phyloP scores from a whole-genome alignment of 1,140 invertebrate genomes.

The Apocrypta bakeri region DNA sequence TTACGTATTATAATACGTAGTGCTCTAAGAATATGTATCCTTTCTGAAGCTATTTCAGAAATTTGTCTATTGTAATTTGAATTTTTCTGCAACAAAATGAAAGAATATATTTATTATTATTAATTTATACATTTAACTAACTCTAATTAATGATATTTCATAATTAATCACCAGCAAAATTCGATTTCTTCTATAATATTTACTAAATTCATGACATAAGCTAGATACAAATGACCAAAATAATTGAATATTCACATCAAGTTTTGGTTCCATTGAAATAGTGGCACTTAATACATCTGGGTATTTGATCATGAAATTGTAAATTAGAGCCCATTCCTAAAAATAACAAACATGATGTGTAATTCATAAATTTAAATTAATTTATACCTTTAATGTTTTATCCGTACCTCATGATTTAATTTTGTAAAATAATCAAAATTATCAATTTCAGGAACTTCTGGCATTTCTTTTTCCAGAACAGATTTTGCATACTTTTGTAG shows the following conservation, averaged over 20 bases:
- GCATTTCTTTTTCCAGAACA: slow-evolving; percentile 74
- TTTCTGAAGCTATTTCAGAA: slow-evolving; percentile 78
- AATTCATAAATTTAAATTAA: not conserved
- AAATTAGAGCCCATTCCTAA: slow-evolving; percentile 83
- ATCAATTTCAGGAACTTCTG: slow-evolving; percentile 68
- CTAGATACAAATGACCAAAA: slow-evolving; percentile 79
- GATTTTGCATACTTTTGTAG: slow-evolving; percentile 77
- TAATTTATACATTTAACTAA: too few species aligned
- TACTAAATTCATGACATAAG: slow-evolving; percentile 80
- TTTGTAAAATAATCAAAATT: not conserved
- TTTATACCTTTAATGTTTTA: not conserved
- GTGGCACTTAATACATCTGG: slow-evolving; percentile 76
- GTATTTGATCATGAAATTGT: slow-evolving; percentile 78
- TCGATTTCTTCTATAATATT: slow-evolving; percentile 81
- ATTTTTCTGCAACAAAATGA: slow-evolving; percentile 73
- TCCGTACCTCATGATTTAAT: not conserved
- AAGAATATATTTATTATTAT: not conserved
- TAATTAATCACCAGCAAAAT: slow-evolving; percentile 78
- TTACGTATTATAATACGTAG: slow-evolving; percentile 79
- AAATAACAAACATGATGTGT: not conserved
- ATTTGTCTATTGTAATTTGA: slow-evolving; percentile 74
- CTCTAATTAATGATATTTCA: slow-evolving; percentile 34
- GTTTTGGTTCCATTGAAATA: slow-evolving; percentile 70
- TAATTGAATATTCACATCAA: slow-evolving; percentile 77
- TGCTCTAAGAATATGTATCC: slow-evolving; percentile 80